Conservation (phyloP, 2,113 vertebrate genomes). For the Pipa parva region DNA sequence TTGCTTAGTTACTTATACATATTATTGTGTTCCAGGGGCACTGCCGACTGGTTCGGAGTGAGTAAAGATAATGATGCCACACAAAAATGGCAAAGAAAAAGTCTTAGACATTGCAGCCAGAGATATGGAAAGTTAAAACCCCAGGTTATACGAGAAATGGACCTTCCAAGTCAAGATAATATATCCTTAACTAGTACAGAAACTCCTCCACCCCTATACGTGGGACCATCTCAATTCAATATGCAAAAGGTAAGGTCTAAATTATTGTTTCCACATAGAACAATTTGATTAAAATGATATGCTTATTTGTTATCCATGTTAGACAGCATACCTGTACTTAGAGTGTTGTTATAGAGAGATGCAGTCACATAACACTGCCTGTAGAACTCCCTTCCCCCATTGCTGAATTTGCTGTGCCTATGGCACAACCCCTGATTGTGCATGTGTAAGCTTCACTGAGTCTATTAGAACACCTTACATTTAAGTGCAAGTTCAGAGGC, state of each 20-base stretch:
- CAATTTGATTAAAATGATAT: neutral
- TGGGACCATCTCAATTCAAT: constrained; percentile 84
- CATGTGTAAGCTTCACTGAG: too few relatives aligned
- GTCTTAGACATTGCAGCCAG: constrained; percentile 93
- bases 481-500: too few relatives aligned
- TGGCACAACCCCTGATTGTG: too few relatives aligned
- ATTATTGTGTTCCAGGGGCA: constrained; percentile 73
- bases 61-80: constrained; percentile 90
- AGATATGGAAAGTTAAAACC: constrained; percentile 94
- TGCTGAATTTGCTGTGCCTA: too few relatives aligned
- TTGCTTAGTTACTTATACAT: neutral
- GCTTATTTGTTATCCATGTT: too few relatives aligned
- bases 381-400: too few relatives aligned
- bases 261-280: neutral
- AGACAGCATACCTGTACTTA: too few relatives aligned
- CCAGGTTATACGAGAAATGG: constrained; percentile 92
- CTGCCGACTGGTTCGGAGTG: constrained; percentile 96
- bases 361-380: too few relatives aligned
- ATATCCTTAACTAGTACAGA: constrained; percentile 92
- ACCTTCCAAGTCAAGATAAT: constrained; percentile 94
- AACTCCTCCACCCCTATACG: constrained; percentile 89
- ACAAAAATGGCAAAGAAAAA: constrained; percentile 97
- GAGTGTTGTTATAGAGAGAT: too few relatives aligned
- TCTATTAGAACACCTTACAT: too few relatives aligned
- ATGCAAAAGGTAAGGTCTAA: constrained; percentile 83